These are phyloP conservation scores for Phthorimaea operculella DNA, from an alignment of 1,140 invertebrate genomes.

Conservation along the genomic window DNA sequence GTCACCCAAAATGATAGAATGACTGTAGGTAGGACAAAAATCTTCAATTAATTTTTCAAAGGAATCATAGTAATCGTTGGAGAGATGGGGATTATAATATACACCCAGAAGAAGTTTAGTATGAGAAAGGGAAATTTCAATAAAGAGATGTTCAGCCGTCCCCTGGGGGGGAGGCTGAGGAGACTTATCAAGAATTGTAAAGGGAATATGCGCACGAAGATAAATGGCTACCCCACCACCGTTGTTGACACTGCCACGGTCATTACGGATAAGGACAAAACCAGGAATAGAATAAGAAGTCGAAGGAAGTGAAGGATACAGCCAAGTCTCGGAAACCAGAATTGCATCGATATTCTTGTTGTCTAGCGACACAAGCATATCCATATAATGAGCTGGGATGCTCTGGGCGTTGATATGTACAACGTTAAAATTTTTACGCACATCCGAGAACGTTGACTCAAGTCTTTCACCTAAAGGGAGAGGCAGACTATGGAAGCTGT, in stretches of 20 bases:
- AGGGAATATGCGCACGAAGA: constrained; percentile 7
- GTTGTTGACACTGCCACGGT: constrained; percentile 5
- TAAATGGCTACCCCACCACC: constrained; percentile 10
- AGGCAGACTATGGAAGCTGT: constrained; percentile 6
- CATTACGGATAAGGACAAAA: constrained; percentile 13
- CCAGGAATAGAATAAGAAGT: constrained; percentile 10
- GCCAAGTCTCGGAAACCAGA: constrained; percentile 11
- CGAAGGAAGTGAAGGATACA: constrained; percentile 13
- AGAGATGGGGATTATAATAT: constrained; percentile 16
- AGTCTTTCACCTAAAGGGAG: neutral
- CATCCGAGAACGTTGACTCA: neutral
- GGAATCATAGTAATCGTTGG: constrained; percentile 14
- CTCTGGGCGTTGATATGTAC: constrained; percentile 14
- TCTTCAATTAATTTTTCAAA: constrained; percentile 15
- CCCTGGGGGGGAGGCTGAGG: neutral
- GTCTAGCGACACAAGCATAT: constrained; percentile 5
- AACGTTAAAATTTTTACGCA: constrained; percentile 11
- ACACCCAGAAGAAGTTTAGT: constrained; percentile 13
- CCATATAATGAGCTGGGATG: constrained; percentile 11
- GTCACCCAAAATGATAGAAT: constrained; percentile 20
- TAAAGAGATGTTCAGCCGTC: constrained; percentile 17
- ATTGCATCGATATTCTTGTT: neutral
- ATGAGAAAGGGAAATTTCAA: constrained; percentile 8
- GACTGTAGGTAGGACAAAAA: constrained; percentile 10
- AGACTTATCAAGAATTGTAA: constrained; percentile 9